Percentiles rank a stretch among this genome's conserved stretches.
These are phyloP conservation scores for Drosophila willistoni DNA, from an alignment of 1,140 invertebrate genomes.

Conservation along the genomic window DNA sequence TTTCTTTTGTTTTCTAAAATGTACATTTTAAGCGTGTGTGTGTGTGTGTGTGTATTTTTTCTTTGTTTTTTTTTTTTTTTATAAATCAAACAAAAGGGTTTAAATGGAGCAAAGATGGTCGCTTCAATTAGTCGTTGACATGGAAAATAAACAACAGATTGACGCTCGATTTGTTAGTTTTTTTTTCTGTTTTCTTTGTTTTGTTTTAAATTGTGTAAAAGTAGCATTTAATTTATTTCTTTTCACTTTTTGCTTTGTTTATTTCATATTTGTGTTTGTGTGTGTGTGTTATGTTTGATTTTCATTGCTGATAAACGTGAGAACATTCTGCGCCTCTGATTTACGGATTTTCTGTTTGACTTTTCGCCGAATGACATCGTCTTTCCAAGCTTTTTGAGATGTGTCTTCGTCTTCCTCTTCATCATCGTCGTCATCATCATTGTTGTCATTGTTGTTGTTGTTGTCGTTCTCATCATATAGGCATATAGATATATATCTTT, in stretches of 20 bases:
- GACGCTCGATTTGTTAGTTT: constrained; percentile 43
- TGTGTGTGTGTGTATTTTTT: too few species aligned
- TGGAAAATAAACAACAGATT: constrained; percentile 47
- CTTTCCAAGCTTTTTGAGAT: constrained; percentile 45
- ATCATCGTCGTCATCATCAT: neutral
- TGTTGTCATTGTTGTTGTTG: neutral
- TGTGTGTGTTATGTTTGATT: constrained; percentile 30
- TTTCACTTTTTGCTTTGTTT: constrained; percentile 21
- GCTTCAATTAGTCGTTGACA: constrained; percentile 37
- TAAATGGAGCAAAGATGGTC: constrained; percentile 26
- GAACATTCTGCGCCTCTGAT: constrained; percentile 35
- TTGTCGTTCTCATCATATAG: constrained; percentile 6
- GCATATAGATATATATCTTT: too few species aligned
- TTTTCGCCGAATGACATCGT: constrained; percentile 25
- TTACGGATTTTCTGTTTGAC: neutral
- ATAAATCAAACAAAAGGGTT: constrained; percentile 50
- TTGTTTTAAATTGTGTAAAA: constrained; percentile 47
- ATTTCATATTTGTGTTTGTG: constrained; percentile 2
- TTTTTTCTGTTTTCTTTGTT: constrained; percentile 39
- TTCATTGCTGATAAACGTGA: constrained; percentile 58
- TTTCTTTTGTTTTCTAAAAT: constrained; percentile 25
- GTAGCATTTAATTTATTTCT: constrained; percentile 49
- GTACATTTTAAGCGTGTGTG: constrained; percentile 14
- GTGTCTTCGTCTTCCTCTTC: constrained; percentile 14
- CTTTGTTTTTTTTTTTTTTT: constrained; percentile 29